Conservation (phyloP, 2,797 vertebrate genomes). For the Bradypodion ventrale region DNA sequence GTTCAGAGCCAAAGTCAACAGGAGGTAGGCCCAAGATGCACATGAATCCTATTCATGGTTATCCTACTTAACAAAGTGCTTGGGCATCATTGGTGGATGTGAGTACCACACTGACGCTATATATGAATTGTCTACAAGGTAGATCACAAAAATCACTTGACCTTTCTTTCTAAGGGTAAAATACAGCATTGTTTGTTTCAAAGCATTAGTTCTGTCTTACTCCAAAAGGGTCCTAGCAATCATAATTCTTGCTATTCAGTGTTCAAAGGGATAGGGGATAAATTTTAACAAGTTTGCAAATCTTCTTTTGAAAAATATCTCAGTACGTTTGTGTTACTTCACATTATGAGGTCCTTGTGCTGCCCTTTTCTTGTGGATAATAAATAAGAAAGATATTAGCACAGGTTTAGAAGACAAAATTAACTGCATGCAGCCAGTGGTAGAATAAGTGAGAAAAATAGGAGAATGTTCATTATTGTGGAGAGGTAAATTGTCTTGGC, state of each 20-base stretch:
- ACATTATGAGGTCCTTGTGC: neutral
- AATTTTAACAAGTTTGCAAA: slow-evolving; percentile 29
- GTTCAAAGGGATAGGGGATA: slow-evolving; percentile 39
- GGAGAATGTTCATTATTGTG: slow-evolving; percentile 4
- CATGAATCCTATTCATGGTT: neutral
- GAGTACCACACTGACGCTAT: slow-evolving; percentile 55
- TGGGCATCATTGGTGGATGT: neutral
- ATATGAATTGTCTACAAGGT: slow-evolving; percentile 42
- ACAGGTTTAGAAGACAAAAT: slow-evolving; percentile 22
- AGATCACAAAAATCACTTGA: slow-evolving; percentile 41
- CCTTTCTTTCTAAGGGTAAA: slow-evolving; percentile 33
- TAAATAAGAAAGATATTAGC: slow-evolving; percentile 11
- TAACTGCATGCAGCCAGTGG: neutral
- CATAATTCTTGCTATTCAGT: slow-evolving; percentile 39
- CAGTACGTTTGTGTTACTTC: slow-evolving; percentile 30
- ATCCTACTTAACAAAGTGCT: neutral
- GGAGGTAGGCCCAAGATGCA: neutral
- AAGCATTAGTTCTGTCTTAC: slow-evolving; percentile 26
- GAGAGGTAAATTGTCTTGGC: neutral
- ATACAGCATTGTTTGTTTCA: slow-evolving; percentile 35
- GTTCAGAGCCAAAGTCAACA: neutral
- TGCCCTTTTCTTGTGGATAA: neutral
- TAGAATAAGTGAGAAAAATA: neutral
- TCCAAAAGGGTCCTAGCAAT: slow-evolving; percentile 26
- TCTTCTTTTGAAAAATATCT: neutral